Evolutionary conservation across 2,888 invertebrate species (phyloP), one percentile per base, ranked within the genome.

Genomic region (Spodoptera exigua): DNA sequence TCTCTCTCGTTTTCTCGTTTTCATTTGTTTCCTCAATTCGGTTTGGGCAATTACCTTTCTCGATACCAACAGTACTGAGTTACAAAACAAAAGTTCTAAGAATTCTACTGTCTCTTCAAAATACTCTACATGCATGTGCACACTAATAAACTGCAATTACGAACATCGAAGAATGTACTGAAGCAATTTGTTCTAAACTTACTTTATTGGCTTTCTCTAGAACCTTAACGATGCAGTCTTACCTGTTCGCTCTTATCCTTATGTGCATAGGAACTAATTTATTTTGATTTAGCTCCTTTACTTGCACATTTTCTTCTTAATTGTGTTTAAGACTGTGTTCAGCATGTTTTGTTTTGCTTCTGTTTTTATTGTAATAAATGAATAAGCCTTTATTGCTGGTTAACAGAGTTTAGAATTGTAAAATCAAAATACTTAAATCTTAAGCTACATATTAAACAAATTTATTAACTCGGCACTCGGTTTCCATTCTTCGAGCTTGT

Each of bases 61-160:
- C n/a, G n/a, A n/a, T n/a, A n/a, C n/a, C n/a, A n/a, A n/a, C n/a
- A n/a, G n/a, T n/a, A n/a, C n/a, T n/a, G 7, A 27, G 27, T 27
- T 27, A n/a, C 27, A 27, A 9, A 27, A 5, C 5, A 27, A 27
- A 1, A 27, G 1, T 1, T 27, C 4, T 4, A 5, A 27, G 7
- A 9, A 27, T 27, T 27, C 27, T 27, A 5, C 2, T 54, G 40
- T 7, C 43, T 12, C 39, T 56, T 61, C 53, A 16, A 13, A 16
- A 13, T 12, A 4, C 7, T 35, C 13, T 53, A 65, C n/a, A 32
- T 58, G 34, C 40, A 7, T 39, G 58, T 51, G 10, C 1, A 7
- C 35, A 40, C 61, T 39, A 62, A 57, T 57, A 57, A 46, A 18
- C 48, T 61, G 13, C 12, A 49, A 66, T 68, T 53, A 66, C 16